Evolutionary conservation across 2,797 vertebrate genomes (phyloP), one percentile per base, ranked within the genome.

Genomic region (Cyclura pinguis): DNA sequence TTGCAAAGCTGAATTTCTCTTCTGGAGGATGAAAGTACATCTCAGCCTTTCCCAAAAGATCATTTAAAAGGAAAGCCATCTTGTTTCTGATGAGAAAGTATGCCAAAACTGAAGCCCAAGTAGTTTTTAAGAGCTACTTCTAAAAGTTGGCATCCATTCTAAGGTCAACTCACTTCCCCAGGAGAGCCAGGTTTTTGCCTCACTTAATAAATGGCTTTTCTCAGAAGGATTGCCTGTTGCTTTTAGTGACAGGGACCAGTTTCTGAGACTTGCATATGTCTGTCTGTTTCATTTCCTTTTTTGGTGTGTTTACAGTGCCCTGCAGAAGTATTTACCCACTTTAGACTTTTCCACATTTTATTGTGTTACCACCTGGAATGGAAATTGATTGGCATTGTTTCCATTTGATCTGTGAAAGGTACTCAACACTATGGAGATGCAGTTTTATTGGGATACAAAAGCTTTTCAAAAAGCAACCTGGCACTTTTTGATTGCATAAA

Each of bases 21-120:
- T 94, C 84, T 57, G 86, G 83, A 90, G 91, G 92, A 86, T 81
- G 80, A 93, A 92, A 94, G 47, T 59, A 29, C 42, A 85, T 72
- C 1, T 0, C 0, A 52, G n/a, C 24, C 32, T 78, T 74, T 67
- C 55, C 73, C 84, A 29, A 13, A 8, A 42, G 73, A 52, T 13
- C 24, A 22, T 62, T 78, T 62, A 18, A 0, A 84, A 91, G 86
- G 81, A 93, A 93, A 93, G 89, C 32, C 0, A 6, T 73, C 87
- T 95, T 77, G 16, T 14, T 88, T 88, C 91, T 77, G 24, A 47
- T 78, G 92, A 93, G 84, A 90, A 89, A 87, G 88, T 73, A 62
- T 62, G 87, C 92, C 93, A 93, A 82, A 93, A 85, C 80, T 22
- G 72, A 1, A 24, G 35, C 29, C 64, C 84, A 72, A 74, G 64